Evolutionary conservation across 2,113 vertebrate genomes (phyloP).

Genomic region (Mesoclemmys tuberculata): DNA sequence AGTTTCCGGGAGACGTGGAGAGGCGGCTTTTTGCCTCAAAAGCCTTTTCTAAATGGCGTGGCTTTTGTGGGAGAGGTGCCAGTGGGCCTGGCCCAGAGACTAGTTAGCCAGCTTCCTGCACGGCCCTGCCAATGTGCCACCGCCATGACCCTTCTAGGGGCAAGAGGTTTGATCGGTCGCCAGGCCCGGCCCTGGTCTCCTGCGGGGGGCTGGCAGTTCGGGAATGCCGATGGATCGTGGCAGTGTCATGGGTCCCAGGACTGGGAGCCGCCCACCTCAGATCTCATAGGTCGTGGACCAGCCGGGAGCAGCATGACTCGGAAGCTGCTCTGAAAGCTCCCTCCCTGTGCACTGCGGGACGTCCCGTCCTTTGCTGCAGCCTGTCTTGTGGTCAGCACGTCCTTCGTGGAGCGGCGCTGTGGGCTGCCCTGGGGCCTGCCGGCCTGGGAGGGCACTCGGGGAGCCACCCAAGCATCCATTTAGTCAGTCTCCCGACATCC

Average conservation of each 20-base stretch:
- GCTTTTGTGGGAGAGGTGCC: background rate
- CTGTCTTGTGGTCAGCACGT: background rate
- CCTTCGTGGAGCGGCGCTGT: background rate
- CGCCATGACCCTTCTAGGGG: background rate
- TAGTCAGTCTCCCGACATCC: background rate
- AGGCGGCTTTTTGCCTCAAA: background rate
- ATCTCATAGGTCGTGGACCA: background rate
- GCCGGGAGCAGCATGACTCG: background rate
- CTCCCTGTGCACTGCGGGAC: background rate
- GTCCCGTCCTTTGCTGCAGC: background rate
- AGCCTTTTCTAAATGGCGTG: background rate
- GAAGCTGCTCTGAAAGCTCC: background rate
- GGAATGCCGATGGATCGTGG: background rate
- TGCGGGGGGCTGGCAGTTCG: background rate
- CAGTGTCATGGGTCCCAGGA: too few relatives aligned
- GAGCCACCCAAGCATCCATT: background rate
- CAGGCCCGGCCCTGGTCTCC: background rate
- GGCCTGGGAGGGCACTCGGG: background rate
- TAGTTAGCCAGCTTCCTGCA: background rate
- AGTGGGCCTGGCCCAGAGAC: background rate
- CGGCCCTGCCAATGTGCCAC: rapidly evolving
- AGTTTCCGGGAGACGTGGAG: background rate
- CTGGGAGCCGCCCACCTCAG: background rate
- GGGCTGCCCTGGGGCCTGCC: background rate
- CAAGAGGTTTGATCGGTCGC: background rate